Evolutionary conservation across 2,797 vertebrate genomes (phyloP), one percentile per base, ranked within the genome.

Genomic region (Syngnathus rostellatus): DNA sequence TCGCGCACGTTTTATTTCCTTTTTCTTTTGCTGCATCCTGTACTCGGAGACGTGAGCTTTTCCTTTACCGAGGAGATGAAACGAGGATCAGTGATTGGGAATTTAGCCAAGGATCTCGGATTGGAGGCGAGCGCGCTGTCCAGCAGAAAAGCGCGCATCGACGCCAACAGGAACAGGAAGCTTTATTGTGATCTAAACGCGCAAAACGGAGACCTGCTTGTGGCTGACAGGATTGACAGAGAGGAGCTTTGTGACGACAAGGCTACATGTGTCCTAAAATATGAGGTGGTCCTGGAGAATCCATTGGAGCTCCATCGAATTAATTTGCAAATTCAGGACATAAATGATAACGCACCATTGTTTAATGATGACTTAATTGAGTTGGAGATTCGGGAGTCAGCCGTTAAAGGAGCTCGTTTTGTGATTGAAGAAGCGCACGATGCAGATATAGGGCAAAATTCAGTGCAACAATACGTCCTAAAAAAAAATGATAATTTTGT

Each of bases 341-440:
- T 92, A 0, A 94, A 94, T 60, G 93, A 94, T 43, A 93, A 94
- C 65, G 64, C 84, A 0, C 92, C 93, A 0, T 54, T 68, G 65
- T 94, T 94, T 45, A 83, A 62, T 14, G 64, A 85, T 0, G 67
- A 85, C n/a, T 17, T 80, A 8, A 80, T 92, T 0, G 14, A 45
- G 23, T 17, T 62, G 6, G 60, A 62, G 23, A 90, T 91, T 1
- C 0, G 4, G 0, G 90, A 92, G 64, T 87, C 81, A 0, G 79
- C 86, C 0, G 70, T 0, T 0, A 87, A 73, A 8, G 87, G 89
- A 0, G 76, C 64, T 14, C 84, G 82, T 0, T 92, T 87, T 23
- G 74, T 74, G 0, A 64, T 91, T 1, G 77, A 87, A 0, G 74
- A 85, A 66, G 90, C 90, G 5, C 82, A 79, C 46, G 90, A 91